phyloP scores from a whole-genome alignment of 1,140 invertebrate genomes.

The Zaprionus davidi region DNA sequence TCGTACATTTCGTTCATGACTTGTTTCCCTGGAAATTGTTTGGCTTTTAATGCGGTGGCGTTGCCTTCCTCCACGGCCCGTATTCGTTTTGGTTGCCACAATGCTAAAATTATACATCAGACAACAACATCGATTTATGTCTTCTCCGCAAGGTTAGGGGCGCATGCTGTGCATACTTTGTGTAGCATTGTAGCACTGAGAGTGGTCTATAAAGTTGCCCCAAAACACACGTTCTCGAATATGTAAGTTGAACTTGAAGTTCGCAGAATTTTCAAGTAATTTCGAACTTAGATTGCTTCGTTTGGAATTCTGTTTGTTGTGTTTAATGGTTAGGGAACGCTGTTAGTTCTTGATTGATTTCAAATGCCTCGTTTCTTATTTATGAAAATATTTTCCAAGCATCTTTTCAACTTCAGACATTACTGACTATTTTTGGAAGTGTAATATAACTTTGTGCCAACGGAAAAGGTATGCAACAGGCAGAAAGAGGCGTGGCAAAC shows the following conservation, averaged over 20 bases:
- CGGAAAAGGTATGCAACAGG: too few species aligned
- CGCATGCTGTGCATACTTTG: not conserved
- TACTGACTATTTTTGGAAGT: too few species aligned
- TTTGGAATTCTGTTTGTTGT: not conserved
- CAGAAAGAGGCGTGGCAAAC: too few species aligned
- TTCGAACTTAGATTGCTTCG: not conserved
- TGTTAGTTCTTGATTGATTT: not conserved
- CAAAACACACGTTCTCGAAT: too few species aligned
- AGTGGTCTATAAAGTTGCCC: not conserved
- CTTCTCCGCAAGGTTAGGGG: slow-evolving; percentile 25
- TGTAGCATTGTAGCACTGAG: not conserved
- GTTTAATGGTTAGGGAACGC: not conserved
- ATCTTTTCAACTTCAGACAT: too few species aligned
- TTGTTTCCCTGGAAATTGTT: slow-evolving; percentile 1
- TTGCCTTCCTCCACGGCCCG: slow-evolving; percentile 49
- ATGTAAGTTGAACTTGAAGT: not conserved
- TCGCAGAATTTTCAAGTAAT: not conserved
- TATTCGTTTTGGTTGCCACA: slow-evolving; percentile 27
- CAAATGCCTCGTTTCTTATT: too few species aligned
- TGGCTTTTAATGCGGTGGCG: slow-evolving; percentile 36
- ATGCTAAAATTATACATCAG: slow-evolving; percentile 67
- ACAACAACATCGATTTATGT: slow-evolving; percentile 58
- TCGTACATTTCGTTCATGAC: not conserved
- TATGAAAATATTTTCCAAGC: too few species aligned
- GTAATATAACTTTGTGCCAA: too few species aligned